Evolutionary conservation across 1,140 invertebrate species (phyloP), one percentile per base, ranked within the genome.

Genomic region (Frieseomelitta varia): DNA sequence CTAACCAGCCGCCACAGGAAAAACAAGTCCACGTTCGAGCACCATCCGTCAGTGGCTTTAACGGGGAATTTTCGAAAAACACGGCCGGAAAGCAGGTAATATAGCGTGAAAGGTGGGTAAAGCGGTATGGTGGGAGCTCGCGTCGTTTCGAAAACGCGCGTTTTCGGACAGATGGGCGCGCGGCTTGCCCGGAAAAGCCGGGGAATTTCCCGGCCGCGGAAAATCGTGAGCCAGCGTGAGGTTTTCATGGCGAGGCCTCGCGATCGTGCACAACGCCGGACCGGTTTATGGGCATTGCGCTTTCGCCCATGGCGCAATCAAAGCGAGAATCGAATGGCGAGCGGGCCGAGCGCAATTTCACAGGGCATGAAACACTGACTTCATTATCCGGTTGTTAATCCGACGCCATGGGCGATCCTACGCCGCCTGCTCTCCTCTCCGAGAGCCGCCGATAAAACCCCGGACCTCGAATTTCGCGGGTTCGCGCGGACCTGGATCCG

Each of bases 311-410:
- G 81, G 87, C 85, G 92, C 91, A 93, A 94, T 94, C 93, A 94
- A 94, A 93, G 92, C 92, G 92, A 93, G 93, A 94, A 94, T 94
- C 92, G 92, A 94, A 93, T 93, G 91, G 91, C 89, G 92, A 67
- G 73, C 85, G 90, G 92, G 92, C 91, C 92, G 92, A 91, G 91
- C 90, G 92, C 92, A 95, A 94, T 95, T 94, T 95, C 94, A 95
- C 94, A 95, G 94, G 92, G 93, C 94, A 94, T 94, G 94, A 95
- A 94, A 94, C 94, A 93, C 93, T 94, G 94, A 93, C 93, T 95
- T 95, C 93, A 95, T 95, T 95, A 94, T 93, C 91, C 93, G 94
- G 93, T 94, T 93, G 93, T 94, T 94, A 94, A 94, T 94, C 91
- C 92, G 89, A 84, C 86, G 88, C 87, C 88, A 83, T 61, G 77